A percentile compares a stretch with the other conserved stretches of the same genome.
These are phyloP conservation scores for Gorsachius goisagi DNA, from an alignment of 2,113 vertebrate species.

Conservation along the genomic window DNA sequence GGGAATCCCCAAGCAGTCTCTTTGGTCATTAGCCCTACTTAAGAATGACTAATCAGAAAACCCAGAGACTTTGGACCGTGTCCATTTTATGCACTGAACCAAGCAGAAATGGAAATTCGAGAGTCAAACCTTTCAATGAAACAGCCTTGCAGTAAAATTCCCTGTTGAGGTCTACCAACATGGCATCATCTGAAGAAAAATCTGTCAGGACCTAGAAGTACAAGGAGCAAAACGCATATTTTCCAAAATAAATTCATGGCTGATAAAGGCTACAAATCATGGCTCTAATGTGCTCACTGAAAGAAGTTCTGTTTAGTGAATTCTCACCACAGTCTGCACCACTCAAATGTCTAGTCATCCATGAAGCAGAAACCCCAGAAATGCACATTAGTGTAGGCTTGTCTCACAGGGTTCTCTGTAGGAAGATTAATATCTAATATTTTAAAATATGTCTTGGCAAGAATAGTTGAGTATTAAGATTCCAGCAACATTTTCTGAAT, in stretches of 20 bases:
- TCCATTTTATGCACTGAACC: not conserved
- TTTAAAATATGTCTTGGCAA: conserved; percentile 17
- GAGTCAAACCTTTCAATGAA: not conserved
- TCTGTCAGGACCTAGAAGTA: not conserved
- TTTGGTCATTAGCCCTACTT: not conserved
- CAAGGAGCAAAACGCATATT: not conserved
- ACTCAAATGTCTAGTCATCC: not conserved
- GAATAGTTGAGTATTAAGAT: not conserved
- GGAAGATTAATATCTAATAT: conserved; percentile 16
- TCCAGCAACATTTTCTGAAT: conserved; percentile 5
- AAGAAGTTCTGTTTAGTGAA: not conserved
- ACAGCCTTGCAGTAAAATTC: not conserved
- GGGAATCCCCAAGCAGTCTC: not conserved
- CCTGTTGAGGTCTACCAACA: not conserved
- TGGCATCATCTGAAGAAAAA: not conserved
- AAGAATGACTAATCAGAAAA: not conserved
- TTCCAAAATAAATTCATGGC: not conserved
- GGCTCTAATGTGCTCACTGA: not conserved
- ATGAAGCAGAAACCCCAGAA: not conserved
- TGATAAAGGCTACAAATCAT: not conserved
- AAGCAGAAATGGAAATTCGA: not conserved
- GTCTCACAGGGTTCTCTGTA: not conserved
- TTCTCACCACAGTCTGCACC: not conserved
- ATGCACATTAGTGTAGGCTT: not conserved
- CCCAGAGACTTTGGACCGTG: not conserved